Base-by-base conservation (phyloP, 2,888 invertebrate genomes). In the Microchrysa polita region DNA sequence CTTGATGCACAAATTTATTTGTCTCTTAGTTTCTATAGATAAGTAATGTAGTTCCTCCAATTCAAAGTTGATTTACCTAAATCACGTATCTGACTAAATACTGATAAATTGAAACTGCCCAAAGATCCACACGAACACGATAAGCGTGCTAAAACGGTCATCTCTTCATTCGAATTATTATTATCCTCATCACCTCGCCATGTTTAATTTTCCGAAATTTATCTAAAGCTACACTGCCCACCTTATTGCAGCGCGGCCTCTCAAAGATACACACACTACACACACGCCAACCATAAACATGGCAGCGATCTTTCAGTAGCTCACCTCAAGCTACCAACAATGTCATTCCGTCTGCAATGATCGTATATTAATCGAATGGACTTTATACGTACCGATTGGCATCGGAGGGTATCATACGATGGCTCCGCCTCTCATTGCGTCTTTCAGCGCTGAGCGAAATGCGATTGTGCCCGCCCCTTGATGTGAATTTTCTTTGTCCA, bases 251-350 rank as follows among this genome's bases (percentile, higher is more conserved):
- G 61, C 1, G 27, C 27, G 18, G 61, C 1, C 12, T 40, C 9
- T 40, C 34, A 27, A 34, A 34, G 18, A 27, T 48, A 48, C 48
- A 48, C 48, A 23, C 12, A 2, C 59, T 5, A 27, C 12, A 48
- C 48, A 48, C 48, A 23, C 12, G 9, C 59, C 14, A 14, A 27
- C 53, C 52, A 52, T 53, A 67, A 67, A 53, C 27, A 67, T 67
- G 67, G 67, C 67, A 67, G 67, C 67, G 67, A 67, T 67, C 67
- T 67, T 52, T 67, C 67, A 67, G 22, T 27, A 53, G 52, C 27
- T 34, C 53, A 53, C 52, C 67, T 16, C 10, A 20, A 22, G 53
- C 27, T 23, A 5, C 52, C 2, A 67, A n/a, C 67, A 27, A 22
- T 48, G 5, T 7, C 48, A n/a, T 2, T 48, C 4, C 27, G 48